Base-by-base conservation (phyloP, 2,797 vertebrate species). In the Pipistrellus kuhlii region DNA sequence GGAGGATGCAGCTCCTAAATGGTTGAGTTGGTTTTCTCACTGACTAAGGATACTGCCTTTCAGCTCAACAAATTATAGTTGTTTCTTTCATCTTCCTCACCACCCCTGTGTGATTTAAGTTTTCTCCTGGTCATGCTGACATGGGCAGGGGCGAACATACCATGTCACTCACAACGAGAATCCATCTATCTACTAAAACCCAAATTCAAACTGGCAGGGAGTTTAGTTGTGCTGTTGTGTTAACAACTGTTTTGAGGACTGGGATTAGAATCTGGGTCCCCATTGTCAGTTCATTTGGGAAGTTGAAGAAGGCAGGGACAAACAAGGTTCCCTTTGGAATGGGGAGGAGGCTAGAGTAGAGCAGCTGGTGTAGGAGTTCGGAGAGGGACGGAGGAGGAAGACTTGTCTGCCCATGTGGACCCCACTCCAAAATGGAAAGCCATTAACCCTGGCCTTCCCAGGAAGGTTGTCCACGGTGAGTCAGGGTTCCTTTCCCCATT, bases 331-430 rank as follows among this genome's bases (percentile, higher is more conserved):
- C 25, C 69, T n/a, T 38, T 11, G 57, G 21, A 44, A 0, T 10
- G 41, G 8, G 1, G 18, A 3, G n/a, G 38, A 77, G 41, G n/a
- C 53, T n/a, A 27, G 66, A 21, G 32, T 1, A 55, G 82, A 76
- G 77, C 73, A 51, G 72, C 23, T 23, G 53, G 62, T 62, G 3
- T 17, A 4, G 41, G 68, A 59, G 32, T 83, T 72, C 38, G 73
- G 48, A 14, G 17, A 6, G 3, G 55, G 11, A 5, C 4, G 1
- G 21, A 27, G 9, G 41, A 69, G 62, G 14, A 53, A n/a, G 10
- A 44, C 4, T 2, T 3, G 1, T 21, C 14, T 0, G 0, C 59
- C 17, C 21, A 0, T 1, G 17, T 14, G 41, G 59, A 35, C 8
- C 0, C n/a, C 38, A 3, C 30, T 51, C 35, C 23, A 53, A 23